Evolutionary conservation across 1,140 invertebrate genomes (phyloP).

Genomic region (Chelonus insularis): DNA sequence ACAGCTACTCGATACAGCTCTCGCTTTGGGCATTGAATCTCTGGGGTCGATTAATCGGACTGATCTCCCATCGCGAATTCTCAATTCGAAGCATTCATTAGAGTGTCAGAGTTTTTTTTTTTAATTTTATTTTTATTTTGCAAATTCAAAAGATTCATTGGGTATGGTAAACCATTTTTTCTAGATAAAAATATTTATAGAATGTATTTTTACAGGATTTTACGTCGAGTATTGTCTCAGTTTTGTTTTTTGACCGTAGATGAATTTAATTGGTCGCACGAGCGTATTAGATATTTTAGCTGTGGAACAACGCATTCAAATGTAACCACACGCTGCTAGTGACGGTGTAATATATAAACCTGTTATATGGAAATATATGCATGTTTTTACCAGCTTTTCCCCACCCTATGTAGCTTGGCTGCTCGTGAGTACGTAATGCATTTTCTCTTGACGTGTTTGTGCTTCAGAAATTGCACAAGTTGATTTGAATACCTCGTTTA

Average conservation of each 20-base stretch:
- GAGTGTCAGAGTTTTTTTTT: no score
- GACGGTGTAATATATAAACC: constrained; percentile 59
- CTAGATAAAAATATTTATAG: no score
- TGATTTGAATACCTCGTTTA: constrained; percentile 53
- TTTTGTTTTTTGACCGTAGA: neutral
- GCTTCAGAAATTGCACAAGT: constrained; percentile 50
- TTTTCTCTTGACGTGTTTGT: constrained; percentile 19
- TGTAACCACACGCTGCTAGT: constrained; percentile 57
- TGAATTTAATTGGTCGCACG: constrained; percentile 14
- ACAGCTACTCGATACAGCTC: no score
- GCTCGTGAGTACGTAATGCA: constrained; percentile 21
- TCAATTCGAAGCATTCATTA: no score
- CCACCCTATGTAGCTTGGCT: constrained; percentile 18
- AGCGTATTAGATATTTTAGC: constrained; percentile 36
- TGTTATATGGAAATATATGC: constrained; percentile 61
- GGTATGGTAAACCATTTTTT: no score
- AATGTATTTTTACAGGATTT: no score
- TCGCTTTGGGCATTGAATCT: no score
- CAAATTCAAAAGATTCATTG: no score
- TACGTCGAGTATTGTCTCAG: no score
- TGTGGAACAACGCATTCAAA: constrained; percentile 58
- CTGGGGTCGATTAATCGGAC: no score
- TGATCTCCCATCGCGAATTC: no score
- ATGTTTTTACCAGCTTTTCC: constrained; percentile 56
- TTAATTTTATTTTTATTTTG: no score